Conservation (phyloP, 2,888 invertebrate genomes). For the Scrobipalpa costella region DNA sequence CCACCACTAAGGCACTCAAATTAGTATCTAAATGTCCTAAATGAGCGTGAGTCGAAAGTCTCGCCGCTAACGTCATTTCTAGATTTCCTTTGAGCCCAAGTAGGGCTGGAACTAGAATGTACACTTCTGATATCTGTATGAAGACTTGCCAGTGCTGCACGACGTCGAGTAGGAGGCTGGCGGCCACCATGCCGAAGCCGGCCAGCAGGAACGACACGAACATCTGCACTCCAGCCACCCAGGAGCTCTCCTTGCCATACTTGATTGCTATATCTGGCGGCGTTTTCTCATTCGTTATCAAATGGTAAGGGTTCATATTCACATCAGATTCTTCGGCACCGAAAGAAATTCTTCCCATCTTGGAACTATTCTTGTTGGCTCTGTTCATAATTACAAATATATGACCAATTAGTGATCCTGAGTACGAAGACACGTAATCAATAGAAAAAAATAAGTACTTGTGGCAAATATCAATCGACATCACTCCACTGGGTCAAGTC, state of each 20-base stretch:
- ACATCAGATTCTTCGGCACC: slow-evolving; percentile 49
- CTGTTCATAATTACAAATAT: slow-evolving; percentile 67
- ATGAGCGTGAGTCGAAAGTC: slow-evolving; percentile 96
- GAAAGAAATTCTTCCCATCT: slow-evolving; percentile 57
- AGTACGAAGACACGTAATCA: slow-evolving; percentile 32
- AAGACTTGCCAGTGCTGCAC: slow-evolving; percentile 96
- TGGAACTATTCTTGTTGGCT: slow-evolving; percentile 68
- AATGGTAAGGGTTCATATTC: slow-evolving; percentile 55
- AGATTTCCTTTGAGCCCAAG: slow-evolving; percentile 95
- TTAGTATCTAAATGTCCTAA: slow-evolving; percentile 89
- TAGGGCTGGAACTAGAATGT: slow-evolving; percentile 94
- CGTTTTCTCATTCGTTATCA: slow-evolving; percentile 54
- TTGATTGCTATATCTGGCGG: slow-evolving; percentile 68
- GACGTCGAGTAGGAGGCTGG: slow-evolving; percentile 90
- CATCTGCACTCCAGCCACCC: slow-evolving; percentile 89
- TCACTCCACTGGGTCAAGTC: slow-evolving; percentile 22
- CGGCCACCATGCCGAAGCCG: slow-evolving; percentile 95
- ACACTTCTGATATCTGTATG: slow-evolving; percentile 90
- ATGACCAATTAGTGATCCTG: slow-evolving; percentile 38
- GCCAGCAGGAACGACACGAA: slow-evolving; percentile 92
- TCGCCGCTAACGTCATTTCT: slow-evolving; percentile 96
- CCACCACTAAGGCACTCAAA: slow-evolving; percentile 82
- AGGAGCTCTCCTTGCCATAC: slow-evolving; percentile 79
- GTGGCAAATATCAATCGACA: slow-evolving; percentile 16
- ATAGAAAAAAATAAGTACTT: slow-evolving; percentile 22